Conservation (phyloP, 2,888 invertebrate species). For the Sphaerophoria rueppellii region DNA sequence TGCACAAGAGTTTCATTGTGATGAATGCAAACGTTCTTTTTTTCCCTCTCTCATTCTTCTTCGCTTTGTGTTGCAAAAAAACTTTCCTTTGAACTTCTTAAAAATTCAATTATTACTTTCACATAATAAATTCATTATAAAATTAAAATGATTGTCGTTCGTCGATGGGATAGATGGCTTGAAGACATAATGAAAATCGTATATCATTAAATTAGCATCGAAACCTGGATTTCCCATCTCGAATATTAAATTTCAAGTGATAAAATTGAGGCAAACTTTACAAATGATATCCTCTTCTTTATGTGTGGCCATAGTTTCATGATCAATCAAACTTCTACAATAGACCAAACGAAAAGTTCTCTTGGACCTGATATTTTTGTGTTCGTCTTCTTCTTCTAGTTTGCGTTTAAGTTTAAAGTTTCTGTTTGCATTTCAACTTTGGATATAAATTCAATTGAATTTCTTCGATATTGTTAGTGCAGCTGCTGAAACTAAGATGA, state of each 20-base stretch:
- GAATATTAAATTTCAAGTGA: not conserved
- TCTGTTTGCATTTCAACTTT: conserved; percentile 12
- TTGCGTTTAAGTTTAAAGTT: not conserved
- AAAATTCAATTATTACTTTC: conserved; percentile 55
- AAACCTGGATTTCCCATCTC: not conserved
- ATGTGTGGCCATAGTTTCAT: conserved; percentile 40
- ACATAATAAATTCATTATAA: conserved; percentile 28
- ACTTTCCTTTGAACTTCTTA: conserved; percentile 11
- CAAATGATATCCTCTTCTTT: conserved; percentile 13
- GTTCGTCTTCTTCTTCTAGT: too few relatives aligned
- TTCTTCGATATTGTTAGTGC: not conserved
- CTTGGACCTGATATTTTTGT: conserved; percentile 10
- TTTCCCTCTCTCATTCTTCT: not conserved
- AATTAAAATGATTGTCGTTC: conserved; percentile 5
- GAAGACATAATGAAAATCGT: not conserved
- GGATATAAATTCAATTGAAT: conserved; percentile 34
- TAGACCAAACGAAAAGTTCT: conserved; percentile 36
- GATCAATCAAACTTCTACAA: conserved; percentile 68
- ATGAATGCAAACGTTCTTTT: conserved; percentile 24
- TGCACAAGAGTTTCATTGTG: conserved; percentile 39
- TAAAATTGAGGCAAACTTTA: conserved; percentile 30
- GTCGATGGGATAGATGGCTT: not conserved
- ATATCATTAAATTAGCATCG: conserved; percentile 47
- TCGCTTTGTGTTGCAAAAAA: conserved; percentile 7
- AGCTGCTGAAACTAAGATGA: not conserved